phyloP scores from a whole-genome alignment of 2,888 invertebrate species.

The Hirtodrosophila histrioides region DNA sequence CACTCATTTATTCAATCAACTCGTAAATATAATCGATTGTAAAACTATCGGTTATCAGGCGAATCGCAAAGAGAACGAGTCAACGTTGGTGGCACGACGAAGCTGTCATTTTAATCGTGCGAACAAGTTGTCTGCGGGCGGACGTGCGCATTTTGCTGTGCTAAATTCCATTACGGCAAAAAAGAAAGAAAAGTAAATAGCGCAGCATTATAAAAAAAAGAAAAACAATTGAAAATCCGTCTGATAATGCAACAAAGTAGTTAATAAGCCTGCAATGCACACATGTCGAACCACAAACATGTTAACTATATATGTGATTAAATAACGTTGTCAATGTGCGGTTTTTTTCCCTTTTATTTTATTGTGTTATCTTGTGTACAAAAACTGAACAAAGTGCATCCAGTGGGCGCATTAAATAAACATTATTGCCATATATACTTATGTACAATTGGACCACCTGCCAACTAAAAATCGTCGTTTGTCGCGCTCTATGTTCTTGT shows the following conservation, averaged over 20 bases:
- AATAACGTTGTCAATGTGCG: constrained; percentile 40
- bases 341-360: constrained; percentile 3
- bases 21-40: constrained; percentile 27
- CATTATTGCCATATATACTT: constrained; percentile 12
- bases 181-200: constrained; percentile 51
- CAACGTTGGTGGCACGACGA: background rate
- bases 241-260: constrained; percentile 30
- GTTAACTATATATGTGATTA: constrained; percentile 38
- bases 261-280: constrained; percentile 1
- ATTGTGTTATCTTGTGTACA: constrained; percentile 18
- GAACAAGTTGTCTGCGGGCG: constrained; percentile 70
- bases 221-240: constrained; percentile 30
- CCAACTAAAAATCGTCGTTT: background rate
- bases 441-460: constrained; percentile 6
- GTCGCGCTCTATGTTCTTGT: background rate
- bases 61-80: constrained; percentile 18
- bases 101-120: constrained; percentile 54
- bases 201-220: constrained; percentile 38
- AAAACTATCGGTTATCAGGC: constrained; percentile 19
- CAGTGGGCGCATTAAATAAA: constrained; percentile 4
- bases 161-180: constrained; percentile 31
- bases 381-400: constrained; percentile 21
- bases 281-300: constrained; percentile 11
- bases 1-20: constrained; percentile 11
- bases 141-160: constrained; percentile 56